These are phyloP conservation scores for Heterodera carotae DNA, from an alignment of 1,140 invertebrate species.

Conservation along the genomic window DNA sequence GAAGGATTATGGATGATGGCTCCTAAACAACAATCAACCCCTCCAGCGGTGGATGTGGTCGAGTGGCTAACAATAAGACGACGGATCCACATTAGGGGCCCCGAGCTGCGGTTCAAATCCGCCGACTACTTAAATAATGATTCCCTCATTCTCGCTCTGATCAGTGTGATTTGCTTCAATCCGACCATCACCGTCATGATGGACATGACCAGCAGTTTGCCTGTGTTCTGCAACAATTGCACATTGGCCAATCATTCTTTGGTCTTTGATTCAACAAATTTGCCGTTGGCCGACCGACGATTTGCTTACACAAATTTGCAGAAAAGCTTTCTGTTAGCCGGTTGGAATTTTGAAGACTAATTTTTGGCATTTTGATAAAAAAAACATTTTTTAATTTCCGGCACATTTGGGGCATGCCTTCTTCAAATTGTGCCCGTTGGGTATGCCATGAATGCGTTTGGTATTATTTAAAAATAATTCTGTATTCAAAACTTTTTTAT, in stretches of 20 bases:
- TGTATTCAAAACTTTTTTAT: too few species aligned
- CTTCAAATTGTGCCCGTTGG: constrained; percentile 19
- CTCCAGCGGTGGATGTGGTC: too few species aligned
- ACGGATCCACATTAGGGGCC: too few species aligned
- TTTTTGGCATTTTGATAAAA: not conserved
- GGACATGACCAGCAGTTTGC: constrained; percentile 19
- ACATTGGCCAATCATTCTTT: not conserved
- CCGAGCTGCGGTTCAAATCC: too few species aligned
- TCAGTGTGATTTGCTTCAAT: constrained; percentile 29
- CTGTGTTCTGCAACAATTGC: constrained; percentile 2
- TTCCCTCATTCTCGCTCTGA: not conserved
- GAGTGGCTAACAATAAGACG: too few species aligned
- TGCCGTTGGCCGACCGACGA: constrained; percentile 21
- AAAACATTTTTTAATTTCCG: constrained; percentile 5
- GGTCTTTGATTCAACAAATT: not conserved
- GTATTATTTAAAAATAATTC: constrained; percentile 6
- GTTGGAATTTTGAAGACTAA: not conserved
- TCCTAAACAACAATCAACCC: too few species aligned
- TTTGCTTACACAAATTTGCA: constrained; percentile 26
- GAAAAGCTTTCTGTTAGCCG: constrained; percentile 19
- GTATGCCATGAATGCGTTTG: constrained; percentile 20
- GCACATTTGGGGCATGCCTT: constrained; percentile 24
- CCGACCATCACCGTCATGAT: constrained; percentile 28
- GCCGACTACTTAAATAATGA: too few species aligned
- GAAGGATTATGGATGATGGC: too few species aligned